Evolutionary conservation across 1,140 invertebrate genomes (phyloP).

Genomic region (Ceratitis capitata): DNA sequence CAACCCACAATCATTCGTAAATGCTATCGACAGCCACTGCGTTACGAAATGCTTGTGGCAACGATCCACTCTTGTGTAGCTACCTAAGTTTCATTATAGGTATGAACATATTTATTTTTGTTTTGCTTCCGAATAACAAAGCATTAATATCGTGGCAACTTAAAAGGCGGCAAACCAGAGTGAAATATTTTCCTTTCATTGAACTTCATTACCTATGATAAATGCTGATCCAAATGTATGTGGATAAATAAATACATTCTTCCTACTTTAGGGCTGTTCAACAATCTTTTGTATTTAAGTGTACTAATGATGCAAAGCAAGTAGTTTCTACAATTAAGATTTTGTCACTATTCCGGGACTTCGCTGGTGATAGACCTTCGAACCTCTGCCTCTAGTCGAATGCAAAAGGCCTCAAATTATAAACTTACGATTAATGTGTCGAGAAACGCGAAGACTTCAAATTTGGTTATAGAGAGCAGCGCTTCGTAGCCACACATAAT

Average conservation of each 20-base stretch:
- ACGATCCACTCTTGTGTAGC: conserved; percentile 20
- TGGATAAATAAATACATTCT: not conserved
- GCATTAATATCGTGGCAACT: conserved; percentile 1
- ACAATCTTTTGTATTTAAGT: not conserved
- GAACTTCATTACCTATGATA: conserved; percentile 10
- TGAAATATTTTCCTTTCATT: conserved; percentile 4
- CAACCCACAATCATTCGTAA: conserved; percentile 49
- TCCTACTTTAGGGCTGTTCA: not conserved
- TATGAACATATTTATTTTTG: conserved; percentile 51
- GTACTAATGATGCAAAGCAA: not conserved
- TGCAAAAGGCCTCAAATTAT: no score
- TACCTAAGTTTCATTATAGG: conserved; percentile 28
- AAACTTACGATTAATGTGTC: no score
- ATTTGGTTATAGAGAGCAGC: no score
- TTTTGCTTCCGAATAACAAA: conserved; percentile 43
- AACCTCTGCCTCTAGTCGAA: no score
- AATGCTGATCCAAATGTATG: not conserved
- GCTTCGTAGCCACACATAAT: no score
- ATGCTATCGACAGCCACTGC: conserved; percentile 49
- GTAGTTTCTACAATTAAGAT: not conserved
- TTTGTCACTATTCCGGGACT: no score
- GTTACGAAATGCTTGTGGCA: conserved; percentile 37
- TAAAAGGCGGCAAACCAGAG: conserved; percentile 1
- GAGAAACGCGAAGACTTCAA: no score
- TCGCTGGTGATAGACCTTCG: no score